Evolutionary conservation across 1,140 invertebrate species (phyloP), one percentile per base, ranked within the genome.

Genomic region (Dendrolimus punctatus): DNA sequence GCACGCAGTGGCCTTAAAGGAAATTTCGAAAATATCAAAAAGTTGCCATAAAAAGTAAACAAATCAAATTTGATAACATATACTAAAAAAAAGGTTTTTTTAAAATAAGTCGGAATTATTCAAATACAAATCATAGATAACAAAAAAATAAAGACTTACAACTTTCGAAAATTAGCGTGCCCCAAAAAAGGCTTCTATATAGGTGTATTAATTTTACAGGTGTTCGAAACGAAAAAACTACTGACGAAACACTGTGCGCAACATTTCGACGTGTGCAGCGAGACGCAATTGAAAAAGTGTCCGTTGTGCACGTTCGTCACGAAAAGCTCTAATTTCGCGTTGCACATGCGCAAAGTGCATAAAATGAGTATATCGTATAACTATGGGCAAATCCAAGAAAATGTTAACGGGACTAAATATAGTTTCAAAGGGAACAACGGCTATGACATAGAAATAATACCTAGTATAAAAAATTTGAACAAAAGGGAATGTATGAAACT

Each of bases 251-350:
- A 84, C 23, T 84, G 79, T 49, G 60, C 71, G 47, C 49, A 68
- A 5, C 80, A 84, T 49, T 84, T 80, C 42, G 73, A 76, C 8
- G 47, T 80, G 2, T 79, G 74, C 51, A 73, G 69, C 38, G 51
- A 68, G 2, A 68, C 44, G 0, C 70, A 65, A 38, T 8, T 81
- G 4, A 77, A 77, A 46, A 84, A 81, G 60, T 84, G 80, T 58
- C 78, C 80, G 0, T 46, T 84, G 0, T 81, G 80, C 39, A 57
- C 66, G 5, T 76, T 64, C 43, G 74, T 76, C 0, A 73, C 72
- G 0, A 64, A 69, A 0, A 64, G 69, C 5, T 4, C 39, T 1
- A 60, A 61, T n/a, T 60, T 82, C 0, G 48, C 49, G 1, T 55
- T 53, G 10, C 80, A 84, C 40, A 47, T 82, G 0, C 46, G 47